Evolutionary conservation across 2,113 vertebrate species (phyloP).

Genomic region (Rhabdomys dilectus): DNA sequence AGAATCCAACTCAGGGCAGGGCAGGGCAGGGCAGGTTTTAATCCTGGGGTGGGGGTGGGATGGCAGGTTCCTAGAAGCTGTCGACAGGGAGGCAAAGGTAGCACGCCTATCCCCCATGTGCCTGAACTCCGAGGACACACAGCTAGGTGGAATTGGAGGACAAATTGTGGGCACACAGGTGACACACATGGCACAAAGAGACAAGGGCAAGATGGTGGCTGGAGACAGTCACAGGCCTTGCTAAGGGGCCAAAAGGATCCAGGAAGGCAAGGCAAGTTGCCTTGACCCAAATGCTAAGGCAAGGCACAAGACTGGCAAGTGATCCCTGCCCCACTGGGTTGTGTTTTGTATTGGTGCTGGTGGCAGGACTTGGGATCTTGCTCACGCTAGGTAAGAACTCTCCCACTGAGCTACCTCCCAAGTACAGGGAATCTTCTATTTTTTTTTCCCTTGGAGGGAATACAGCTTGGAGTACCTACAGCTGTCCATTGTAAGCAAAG

Average conservation of each 20-base stretch:
- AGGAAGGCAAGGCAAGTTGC: not conserved
- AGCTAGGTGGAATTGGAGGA: slow-evolving; percentile 34
- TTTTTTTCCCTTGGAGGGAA: not conserved
- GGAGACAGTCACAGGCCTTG: not conserved
- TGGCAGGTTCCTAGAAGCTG: not conserved
- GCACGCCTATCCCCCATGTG: not conserved
- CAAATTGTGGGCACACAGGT: not conserved
- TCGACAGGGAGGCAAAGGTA: not conserved
- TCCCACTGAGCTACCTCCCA: not conserved
- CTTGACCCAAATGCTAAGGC: not conserved
- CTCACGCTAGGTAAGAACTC: not conserved
- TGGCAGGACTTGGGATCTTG: not conserved
- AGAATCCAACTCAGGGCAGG: not conserved
- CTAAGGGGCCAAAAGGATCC: not conserved
- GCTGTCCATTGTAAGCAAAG: not conserved
- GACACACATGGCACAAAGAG: not conserved
- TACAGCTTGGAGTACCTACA: not conserved
- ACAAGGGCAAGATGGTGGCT: slow-evolving; percentile 60
- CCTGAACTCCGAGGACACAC: not conserved
- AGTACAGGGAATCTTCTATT: not conserved
- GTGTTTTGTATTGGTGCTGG: not conserved
- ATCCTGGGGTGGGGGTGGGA: too few species aligned
- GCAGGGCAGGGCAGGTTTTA: not conserved
- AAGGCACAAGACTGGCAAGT: not conserved
- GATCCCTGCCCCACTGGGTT: not conserved